phyloP scores from a whole-genome alignment of 2,113 vertebrate genomes.

The Malurus elegans region DNA sequence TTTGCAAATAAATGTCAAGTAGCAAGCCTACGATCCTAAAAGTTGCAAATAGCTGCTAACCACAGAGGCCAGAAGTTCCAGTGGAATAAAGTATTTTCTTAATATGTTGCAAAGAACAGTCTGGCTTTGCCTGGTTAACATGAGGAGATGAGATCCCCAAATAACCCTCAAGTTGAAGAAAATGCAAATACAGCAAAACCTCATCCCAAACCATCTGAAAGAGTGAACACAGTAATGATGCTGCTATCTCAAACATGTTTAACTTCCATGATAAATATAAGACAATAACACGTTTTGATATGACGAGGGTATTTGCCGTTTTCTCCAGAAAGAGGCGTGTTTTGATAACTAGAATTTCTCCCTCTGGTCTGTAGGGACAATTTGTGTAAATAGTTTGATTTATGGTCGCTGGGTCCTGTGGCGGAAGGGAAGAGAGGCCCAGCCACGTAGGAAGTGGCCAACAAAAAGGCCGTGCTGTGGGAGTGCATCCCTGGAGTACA shows the following conservation, averaged over 20 bases:
- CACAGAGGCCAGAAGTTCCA: neutral
- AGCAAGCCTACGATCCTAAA: neutral
- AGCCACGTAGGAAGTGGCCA: neutral
- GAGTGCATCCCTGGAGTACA: slow-evolving; percentile 38
- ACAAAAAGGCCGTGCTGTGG: slow-evolving; percentile 15
- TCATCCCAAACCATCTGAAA: neutral
- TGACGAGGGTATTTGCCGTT: neutral
- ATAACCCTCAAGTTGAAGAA: neutral
- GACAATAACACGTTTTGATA: rapidly evolving
- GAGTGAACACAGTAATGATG: neutral
- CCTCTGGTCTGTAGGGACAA: neutral
- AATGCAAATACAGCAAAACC: neutral
- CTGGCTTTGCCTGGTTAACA: neutral
- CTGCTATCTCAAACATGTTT: neutral
- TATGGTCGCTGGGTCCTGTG: neutral
- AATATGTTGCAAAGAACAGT: neutral
- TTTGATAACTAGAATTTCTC: neutral
- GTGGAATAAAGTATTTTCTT: neutral
- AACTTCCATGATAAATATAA: neutral
- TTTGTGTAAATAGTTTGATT: slow-evolving; percentile 6
- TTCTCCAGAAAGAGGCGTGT: neutral
- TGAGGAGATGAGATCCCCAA: neutral
- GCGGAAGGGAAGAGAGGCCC: neutral
- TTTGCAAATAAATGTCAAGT: slow-evolving; percentile 2
- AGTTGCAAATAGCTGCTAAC: neutral